phyloP scores from a whole-genome alignment of 1,140 invertebrate species.

The Octopus sinensis region DNA sequence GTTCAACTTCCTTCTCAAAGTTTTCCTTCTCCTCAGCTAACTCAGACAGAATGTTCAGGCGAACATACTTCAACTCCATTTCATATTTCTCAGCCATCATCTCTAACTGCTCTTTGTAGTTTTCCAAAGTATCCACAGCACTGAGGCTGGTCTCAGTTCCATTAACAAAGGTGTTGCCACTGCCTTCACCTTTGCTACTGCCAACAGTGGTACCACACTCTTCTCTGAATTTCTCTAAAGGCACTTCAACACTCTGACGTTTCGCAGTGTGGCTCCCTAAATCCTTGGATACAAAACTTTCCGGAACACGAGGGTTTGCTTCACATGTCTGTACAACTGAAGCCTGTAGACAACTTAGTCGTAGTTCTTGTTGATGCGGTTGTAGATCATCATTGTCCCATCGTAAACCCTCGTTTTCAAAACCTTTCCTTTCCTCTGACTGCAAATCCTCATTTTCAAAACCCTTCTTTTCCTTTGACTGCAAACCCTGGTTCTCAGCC shows the following conservation, averaged over 20 bases:
- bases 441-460: not conserved
- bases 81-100: slow-evolving; percentile 14
- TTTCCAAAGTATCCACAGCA: slow-evolving; percentile 17
- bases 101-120: slow-evolving; percentile 16
- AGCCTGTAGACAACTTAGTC: too few species aligned
- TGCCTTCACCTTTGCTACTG: too few species aligned
- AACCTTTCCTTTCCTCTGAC: not conserved
- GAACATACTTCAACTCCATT: slow-evolving; percentile 15
- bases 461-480: not conserved
- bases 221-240: too few species aligned
- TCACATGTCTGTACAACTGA: too few species aligned
- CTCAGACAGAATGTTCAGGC: slow-evolving; percentile 25
- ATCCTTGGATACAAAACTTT: slow-evolving; percentile 3
- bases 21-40: slow-evolving; percentile 32
- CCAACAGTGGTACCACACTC: too few species aligned
- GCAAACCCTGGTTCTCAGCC: not conserved
- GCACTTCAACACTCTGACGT: too few species aligned
- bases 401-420: not conserved
- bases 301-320: not conserved
- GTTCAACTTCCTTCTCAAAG: slow-evolving; percentile 33
- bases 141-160: slow-evolving; percentile 11
- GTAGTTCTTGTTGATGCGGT: too few species aligned
- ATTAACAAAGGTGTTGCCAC: not conserved
- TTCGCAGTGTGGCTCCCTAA: not conserved
- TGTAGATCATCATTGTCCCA: not conserved